These are phyloP conservation scores for Ploceus nigricollis DNA, from an alignment of 2,113 vertebrate genomes.

Conservation along the genomic window DNA sequence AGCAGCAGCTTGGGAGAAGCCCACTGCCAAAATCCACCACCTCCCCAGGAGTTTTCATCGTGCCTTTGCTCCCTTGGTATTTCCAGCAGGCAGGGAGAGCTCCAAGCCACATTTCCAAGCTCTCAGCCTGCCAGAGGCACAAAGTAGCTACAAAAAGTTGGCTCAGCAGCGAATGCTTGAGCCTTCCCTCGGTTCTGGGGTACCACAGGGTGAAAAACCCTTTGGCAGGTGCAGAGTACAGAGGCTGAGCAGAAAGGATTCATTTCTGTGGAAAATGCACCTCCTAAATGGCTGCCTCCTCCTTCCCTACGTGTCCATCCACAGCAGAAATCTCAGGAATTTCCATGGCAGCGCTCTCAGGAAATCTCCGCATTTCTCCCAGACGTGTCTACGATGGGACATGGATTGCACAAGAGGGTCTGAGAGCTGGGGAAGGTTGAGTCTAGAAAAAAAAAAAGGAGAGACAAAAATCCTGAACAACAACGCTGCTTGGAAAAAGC, in stretches of 20 bases:
- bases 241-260: background rate
- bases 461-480: background rate
- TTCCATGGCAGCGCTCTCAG: background rate
- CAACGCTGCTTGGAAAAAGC: background rate
- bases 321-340: slow-evolving; percentile 47
- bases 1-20: background rate
- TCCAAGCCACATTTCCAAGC: background rate
- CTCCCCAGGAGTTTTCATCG: background rate
- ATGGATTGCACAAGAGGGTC: background rate
- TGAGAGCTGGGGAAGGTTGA: background rate
- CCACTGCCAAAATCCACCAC: background rate
- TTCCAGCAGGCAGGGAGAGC: background rate
- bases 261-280: background rate
- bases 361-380: slow-evolving; percentile 38
- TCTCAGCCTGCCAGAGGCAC: background rate
- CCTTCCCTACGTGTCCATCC: background rate
- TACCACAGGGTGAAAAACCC: background rate
- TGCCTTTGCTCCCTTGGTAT: background rate
- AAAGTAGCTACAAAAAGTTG: background rate
- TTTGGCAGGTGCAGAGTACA: background rate
- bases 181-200: background rate
- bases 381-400: background rate
- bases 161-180: rapidly evolving
- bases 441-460: background rate
- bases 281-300: background rate